Conservation (phyloP, 2,113 vertebrate species). For the Pitta sordida region DNA sequence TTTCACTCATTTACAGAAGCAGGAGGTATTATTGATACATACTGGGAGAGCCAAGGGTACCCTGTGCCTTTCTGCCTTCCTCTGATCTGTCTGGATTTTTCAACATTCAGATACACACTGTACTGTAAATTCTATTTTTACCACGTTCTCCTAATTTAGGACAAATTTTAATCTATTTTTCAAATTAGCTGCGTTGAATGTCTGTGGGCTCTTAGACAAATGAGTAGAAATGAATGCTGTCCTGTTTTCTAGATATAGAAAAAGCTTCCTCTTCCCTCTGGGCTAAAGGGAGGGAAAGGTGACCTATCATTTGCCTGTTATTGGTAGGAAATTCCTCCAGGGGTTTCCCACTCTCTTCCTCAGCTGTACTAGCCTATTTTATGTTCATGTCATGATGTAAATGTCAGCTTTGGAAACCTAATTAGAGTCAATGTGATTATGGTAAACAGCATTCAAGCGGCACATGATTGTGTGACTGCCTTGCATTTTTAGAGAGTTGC, state of each 20-base stretch:
- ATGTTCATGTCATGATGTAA: not conserved
- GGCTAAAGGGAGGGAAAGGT: not conserved
- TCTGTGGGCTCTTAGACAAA: not conserved
- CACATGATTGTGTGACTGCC: not conserved
- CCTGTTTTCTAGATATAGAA: not conserved
- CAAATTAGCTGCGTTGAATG: not conserved
- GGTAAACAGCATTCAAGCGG: not conserved
- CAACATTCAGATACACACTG: not conserved
- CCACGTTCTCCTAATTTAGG: not conserved
- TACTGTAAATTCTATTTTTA: not conserved
- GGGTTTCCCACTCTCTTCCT: not conserved
- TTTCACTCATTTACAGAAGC: slow-evolving; percentile 2
- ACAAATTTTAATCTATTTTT: not conserved
- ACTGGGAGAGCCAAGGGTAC: not conserved
- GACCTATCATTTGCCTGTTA: not conserved
- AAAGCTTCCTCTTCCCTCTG: not conserved
- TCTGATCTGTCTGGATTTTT: not conserved
- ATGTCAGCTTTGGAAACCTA: not conserved
- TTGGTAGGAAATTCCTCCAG: not conserved
- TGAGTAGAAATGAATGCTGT: not conserved
- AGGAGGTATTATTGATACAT: not conserved
- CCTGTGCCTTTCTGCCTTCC: not conserved
- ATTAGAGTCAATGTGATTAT: not conserved
- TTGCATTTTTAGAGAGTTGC: not conserved
- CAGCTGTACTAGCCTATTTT: not conserved